These are phyloP conservation scores for Drosophila repletoides DNA, from an alignment of 1,140 invertebrate genomes.

Conservation along the genomic window DNA sequence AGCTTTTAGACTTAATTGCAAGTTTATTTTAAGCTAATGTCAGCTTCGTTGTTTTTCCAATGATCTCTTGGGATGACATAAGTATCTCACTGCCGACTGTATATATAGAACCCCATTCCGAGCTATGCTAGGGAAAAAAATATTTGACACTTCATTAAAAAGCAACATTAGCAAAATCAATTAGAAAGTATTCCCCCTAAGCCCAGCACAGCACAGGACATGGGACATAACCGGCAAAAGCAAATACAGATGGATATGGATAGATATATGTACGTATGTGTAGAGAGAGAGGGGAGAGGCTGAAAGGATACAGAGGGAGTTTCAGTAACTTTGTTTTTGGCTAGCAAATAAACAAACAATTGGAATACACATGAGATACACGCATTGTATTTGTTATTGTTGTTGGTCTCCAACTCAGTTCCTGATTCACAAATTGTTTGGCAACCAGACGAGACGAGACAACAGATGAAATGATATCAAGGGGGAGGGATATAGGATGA, in stretches of 20 bases:
- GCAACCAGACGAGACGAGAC: constrained; percentile 57
- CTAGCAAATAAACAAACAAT: constrained; percentile 76
- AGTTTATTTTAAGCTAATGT: not conserved
- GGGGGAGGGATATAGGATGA: not conserved
- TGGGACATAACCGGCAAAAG: constrained; percentile 29
- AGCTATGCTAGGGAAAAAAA: no score
- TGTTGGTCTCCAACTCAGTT: constrained; percentile 28
- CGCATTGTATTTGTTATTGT: constrained; percentile 51
- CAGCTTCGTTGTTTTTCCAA: not conserved
- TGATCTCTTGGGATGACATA: constrained; percentile 3
- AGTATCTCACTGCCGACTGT: constrained; percentile 27
- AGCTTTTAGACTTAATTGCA: no score
- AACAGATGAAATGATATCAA: not conserved
- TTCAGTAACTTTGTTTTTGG: constrained; percentile 60
- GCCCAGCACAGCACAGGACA: constrained; percentile 48
- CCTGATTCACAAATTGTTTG: constrained; percentile 67
- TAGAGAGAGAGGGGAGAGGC: not conserved
- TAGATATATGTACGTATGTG: not conserved
- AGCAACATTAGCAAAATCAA: constrained; percentile 79
- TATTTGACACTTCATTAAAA: constrained; percentile 79
- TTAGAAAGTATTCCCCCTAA: constrained; percentile 70
- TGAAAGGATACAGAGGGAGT: not conserved
- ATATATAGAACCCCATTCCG: no score
- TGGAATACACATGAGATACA: constrained; percentile 45
- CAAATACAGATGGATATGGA: constrained; percentile 33